phyloP scores from a whole-genome alignment of 1,140 invertebrate genomes.

The Atta colombica region DNA sequence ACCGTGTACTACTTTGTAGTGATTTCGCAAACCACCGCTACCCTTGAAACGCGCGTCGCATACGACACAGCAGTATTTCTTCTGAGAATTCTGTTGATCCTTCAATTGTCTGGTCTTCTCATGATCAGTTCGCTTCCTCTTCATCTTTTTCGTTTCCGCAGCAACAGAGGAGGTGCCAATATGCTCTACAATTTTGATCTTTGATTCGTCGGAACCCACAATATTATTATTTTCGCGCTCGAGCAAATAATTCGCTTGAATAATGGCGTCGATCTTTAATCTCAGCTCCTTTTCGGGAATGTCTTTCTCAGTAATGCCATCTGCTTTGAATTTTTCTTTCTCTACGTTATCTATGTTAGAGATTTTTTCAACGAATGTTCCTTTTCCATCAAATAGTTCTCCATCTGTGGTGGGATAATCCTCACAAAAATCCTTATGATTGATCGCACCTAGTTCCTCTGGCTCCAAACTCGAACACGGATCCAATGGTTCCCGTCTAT shows the following conservation, averaged over 20 bases:
- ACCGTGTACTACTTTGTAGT: conserved; percentile 87
- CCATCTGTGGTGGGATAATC: conserved; percentile 40
- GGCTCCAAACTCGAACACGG: conserved; percentile 20
- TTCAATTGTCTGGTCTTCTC: conserved; percentile 2
- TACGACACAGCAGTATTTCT: conserved; percentile 89
- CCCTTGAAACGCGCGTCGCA: conserved; percentile 92
- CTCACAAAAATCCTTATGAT: neutral
- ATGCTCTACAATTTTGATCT: neutral
- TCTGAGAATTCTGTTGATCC: conserved; percentile 62
- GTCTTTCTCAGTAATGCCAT: conserved; percentile 36
- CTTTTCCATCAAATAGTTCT: neutral
- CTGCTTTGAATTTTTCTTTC: conserved; percentile 9
- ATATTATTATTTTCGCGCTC: conserved; percentile 83
- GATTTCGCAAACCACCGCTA: conserved; percentile 90
- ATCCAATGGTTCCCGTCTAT: conserved; percentile 59
- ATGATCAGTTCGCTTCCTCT: neutral
- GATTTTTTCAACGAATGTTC: conserved; percentile 4
- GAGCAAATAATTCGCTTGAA: conserved; percentile 79
- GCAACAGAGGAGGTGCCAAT: conserved; percentile 53
- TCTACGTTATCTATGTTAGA: neutral
- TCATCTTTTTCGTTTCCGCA: neutral
- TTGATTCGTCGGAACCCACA: neutral
- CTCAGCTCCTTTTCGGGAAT: conserved; percentile 75
- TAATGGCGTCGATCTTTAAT: conserved; percentile 79
- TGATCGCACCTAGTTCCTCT: neutral